Evolutionary conservation across 2,797 vertebrate genomes (phyloP).

Genomic region (Gastrophryne carolinensis): DNA sequence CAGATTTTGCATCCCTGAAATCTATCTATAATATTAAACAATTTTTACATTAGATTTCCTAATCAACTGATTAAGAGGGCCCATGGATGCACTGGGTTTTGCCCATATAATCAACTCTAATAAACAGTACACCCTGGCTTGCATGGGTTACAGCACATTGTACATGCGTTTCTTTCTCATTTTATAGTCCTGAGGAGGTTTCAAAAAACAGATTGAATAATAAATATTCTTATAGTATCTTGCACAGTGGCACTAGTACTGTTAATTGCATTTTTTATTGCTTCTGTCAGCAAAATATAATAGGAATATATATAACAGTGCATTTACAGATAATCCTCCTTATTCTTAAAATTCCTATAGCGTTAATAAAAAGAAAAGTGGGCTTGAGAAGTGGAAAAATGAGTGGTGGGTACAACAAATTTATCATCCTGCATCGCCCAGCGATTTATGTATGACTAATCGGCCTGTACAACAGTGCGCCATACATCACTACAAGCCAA

Average conservation of each 20-base stretch:
- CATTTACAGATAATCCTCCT: slow-evolving; percentile 37
- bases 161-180: neutral
- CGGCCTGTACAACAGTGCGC: slow-evolving; percentile 8
- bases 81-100: too few relatives aligned
- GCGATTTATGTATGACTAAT: slow-evolving; percentile 26
- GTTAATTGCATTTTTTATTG: slow-evolving; percentile 14
- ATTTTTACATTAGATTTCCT: too few relatives aligned
- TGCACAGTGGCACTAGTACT: neutral
- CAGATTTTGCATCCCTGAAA: too few relatives aligned
- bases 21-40: too few relatives aligned
- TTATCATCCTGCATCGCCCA: slow-evolving; percentile 32
- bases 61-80: too few relatives aligned
- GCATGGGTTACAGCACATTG: neutral
- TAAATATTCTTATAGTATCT: neutral
- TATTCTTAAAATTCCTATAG: slow-evolving; percentile 15
- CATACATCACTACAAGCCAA: slow-evolving; percentile 2
- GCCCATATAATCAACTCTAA: too few relatives aligned
- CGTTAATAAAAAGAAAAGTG: slow-evolving; percentile 39
- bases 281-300: slow-evolving; percentile 16
- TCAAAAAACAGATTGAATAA: neutral
- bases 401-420: slow-evolving; percentile 26
- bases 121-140: too few relatives aligned
- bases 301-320: slow-evolving; percentile 9
- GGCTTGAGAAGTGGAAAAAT: slow-evolving; percentile 16
- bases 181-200: neutral